Evolutionary conservation across 1,140 invertebrate species (phyloP), one percentile per base, ranked within the genome.

Genomic region (Planococcus citri): DNA sequence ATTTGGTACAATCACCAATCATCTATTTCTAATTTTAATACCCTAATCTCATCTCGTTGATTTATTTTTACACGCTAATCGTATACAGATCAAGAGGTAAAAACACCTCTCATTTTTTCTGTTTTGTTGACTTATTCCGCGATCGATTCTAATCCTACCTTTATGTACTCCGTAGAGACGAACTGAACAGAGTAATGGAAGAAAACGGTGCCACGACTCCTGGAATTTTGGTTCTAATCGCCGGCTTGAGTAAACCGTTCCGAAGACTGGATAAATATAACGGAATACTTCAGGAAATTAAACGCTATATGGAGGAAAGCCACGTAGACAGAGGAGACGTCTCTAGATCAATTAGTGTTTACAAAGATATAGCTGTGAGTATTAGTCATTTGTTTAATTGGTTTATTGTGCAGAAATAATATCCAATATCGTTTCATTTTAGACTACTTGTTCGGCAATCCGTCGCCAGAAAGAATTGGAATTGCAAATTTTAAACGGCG

Each of bases 401-500:
- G n/a, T n/a, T n/a, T n/a, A n/a, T n/a, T n/a, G n/a, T n/a, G n/a
- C n/a, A n/a, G n/a, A n/a, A n/a, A n/a, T n/a, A n/a, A n/a, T n/a
- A n/a, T n/a, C n/a, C n/a, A n/a, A n/a, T n/a, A n/a, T n/a, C n/a
- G n/a, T 25, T 70, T 20, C 1, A 41, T 61, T 69, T 9, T 74
- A 95, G 92, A 87, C 89, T 76, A 84, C 85, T 38, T 97, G 94
- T 79, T 85, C 88, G 69, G 85, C 88, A 27, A 85, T 90, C 24
- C 82, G 95, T 67, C 87, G 94, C n/a, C 92, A 97, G 76, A 96
- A 95, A 79, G 95, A 98, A 81, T 82, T 97, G 75, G 95, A 98
- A 74, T 80, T 97, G 57, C 95, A 98, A 81, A 91, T 99, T 41
- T 82, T 98, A 72, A 92, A 88, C 0, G 92, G 92, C 4, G 89